These are phyloP conservation scores for Hyphantria cunea DNA, from an alignment of 1,140 invertebrate species.

Conservation along the genomic window DNA sequence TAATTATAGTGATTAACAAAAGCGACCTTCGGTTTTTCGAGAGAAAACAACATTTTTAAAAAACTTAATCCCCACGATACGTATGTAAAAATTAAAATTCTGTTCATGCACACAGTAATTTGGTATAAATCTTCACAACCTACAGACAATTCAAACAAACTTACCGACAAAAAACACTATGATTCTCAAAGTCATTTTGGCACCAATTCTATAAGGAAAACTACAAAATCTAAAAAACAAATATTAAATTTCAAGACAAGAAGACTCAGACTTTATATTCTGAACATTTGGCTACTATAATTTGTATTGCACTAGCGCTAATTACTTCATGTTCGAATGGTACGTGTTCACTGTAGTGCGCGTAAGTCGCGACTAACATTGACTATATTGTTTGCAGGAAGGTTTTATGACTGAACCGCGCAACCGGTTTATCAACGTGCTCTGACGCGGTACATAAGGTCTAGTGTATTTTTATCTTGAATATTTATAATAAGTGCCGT, in stretches of 20 bases:
- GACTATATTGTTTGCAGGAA: constrained; percentile 1
- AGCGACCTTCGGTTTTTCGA: too few species aligned
- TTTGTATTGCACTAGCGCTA: constrained; percentile 5
- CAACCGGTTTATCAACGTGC: constrained; percentile 35
- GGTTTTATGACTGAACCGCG: constrained; percentile 20
- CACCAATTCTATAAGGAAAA: constrained; percentile 38
- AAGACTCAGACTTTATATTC: constrained; percentile 9
- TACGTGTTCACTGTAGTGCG: constrained; percentile 14
- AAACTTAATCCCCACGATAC: too few species aligned
- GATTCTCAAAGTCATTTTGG: constrained; percentile 40
- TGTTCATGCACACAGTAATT: not conserved
- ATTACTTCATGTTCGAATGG: constrained; percentile 19
- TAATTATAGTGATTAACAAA: too few species aligned
- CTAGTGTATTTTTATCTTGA: not conserved
- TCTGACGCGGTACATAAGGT: not conserved
- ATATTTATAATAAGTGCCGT: not conserved
- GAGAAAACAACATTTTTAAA: too few species aligned
- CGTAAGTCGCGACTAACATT: constrained; percentile 25
- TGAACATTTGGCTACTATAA: constrained; percentile 18
- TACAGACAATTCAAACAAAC: constrained; percentile 29
- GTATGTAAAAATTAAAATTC: not conserved
- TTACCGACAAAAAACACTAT: constrained; percentile 52
- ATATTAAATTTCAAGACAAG: constrained; percentile 38
- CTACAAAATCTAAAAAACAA: constrained; percentile 34
- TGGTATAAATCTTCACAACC: not conserved